These are phyloP conservation scores for Peribatodes rhomboidaria DNA, from an alignment of 2,888 invertebrate species.

Conservation along the genomic window DNA sequence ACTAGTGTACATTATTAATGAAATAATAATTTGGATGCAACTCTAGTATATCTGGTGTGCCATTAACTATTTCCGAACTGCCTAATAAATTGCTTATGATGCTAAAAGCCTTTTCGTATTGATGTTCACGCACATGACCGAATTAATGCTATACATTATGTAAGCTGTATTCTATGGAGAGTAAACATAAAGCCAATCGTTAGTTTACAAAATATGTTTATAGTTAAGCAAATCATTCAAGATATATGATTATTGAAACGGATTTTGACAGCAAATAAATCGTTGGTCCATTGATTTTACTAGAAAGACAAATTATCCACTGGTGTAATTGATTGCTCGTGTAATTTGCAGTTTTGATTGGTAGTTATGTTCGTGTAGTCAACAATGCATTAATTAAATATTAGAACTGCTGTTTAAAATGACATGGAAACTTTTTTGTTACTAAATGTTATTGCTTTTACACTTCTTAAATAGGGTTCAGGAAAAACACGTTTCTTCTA, in stretches of 20 bases:
- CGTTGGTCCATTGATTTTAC: conserved; percentile 35
- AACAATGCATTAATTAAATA: conserved; percentile 4
- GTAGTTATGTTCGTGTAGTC: conserved; percentile 21
- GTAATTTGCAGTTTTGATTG: conserved; percentile 30
- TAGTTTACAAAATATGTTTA: conserved; percentile 24
- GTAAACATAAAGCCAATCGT: conserved; percentile 17
- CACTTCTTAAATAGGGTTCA: too few species aligned
- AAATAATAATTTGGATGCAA: neutral
- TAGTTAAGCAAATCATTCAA: conserved; percentile 25
- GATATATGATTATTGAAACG: conserved; percentile 39
- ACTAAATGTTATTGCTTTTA: too few species aligned
- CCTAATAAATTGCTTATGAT: neutral
- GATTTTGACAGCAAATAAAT: conserved; percentile 36
- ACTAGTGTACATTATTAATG: too few species aligned
- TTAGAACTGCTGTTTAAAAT: neutral
- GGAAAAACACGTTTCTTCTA: too few species aligned
- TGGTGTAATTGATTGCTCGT: conserved; percentile 30
- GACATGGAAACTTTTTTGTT: too few species aligned
- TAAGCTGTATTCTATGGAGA: neutral
- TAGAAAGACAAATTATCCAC: conserved; percentile 40
- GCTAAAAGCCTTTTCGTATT: neutral
- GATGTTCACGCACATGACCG: neutral
- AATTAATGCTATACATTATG: conserved; percentile 8
- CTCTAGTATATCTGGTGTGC: neutral
- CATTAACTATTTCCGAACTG: neutral